Evolutionary conservation across 1,140 invertebrate genomes (phyloP).

Genomic region (Lepidurus apus): DNA sequence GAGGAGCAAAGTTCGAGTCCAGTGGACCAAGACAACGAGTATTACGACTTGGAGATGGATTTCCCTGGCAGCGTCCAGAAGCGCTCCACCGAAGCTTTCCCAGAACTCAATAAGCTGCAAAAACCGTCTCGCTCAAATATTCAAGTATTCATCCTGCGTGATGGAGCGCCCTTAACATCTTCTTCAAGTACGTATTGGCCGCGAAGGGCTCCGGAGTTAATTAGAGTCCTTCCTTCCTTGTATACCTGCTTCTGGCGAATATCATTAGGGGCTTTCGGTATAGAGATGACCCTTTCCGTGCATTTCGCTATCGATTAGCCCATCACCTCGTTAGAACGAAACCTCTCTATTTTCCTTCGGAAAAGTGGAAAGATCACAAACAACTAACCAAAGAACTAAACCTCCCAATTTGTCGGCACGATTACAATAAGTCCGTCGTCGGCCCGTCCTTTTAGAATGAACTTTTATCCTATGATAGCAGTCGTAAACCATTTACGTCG

Average conservation of each 20-base stretch:
- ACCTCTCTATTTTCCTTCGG: neutral
- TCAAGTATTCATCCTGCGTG: neutral
- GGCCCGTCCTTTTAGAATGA: neutral
- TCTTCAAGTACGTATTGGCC: neutral
- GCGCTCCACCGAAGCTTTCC: neutral
- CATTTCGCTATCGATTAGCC: neutral
- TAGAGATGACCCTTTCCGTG: neutral
- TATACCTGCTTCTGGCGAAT: neutral
- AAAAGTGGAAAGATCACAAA: neutral
- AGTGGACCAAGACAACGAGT: neutral
- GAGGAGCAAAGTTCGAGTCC: slow-evolving; percentile 1
- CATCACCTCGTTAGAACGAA: neutral
- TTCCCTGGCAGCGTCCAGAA: slow-evolving; percentile 12
- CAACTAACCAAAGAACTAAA: neutral
- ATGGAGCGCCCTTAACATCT: neutral
- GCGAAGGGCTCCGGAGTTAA: neutral
- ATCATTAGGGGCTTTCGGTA: neutral
- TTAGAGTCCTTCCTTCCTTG: neutral
- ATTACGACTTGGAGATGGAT: neutral
- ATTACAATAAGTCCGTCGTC: neutral
- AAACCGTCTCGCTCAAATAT: neutral
- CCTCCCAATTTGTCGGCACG: neutral
- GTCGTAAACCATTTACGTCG: neutral
- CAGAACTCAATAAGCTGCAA: neutral
- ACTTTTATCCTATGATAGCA: neutral